Evolutionary conservation across 2,797 vertebrate species (phyloP), one percentile per base, ranked within the genome.

Genomic region (Cephalopachus bancanus): DNA sequence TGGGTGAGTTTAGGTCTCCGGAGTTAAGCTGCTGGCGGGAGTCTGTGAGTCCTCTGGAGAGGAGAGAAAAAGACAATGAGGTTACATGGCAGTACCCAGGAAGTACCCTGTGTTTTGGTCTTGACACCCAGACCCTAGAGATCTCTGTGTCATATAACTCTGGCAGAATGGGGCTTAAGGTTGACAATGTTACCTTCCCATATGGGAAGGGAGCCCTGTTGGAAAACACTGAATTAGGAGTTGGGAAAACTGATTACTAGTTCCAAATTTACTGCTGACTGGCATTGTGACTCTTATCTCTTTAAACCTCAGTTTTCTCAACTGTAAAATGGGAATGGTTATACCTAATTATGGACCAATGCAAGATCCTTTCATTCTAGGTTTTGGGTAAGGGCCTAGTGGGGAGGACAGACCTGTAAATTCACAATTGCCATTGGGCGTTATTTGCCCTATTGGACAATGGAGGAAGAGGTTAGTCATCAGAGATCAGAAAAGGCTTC

Each of bases 311-410:
- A 37, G 60, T 57, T 94, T 94, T 75, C 51, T 83, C 65, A 90
- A 16, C 71, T 81, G 7, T 53, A 37, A 93, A 90, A 87, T 72
- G 26, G 30, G 67, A 51, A 76, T 90, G 62, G 53, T 86, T 93
- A 57, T 71, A 30, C 28, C 20, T 59, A n/a, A 89, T 67, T 83
- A 28, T 10, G 8, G 59, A 57, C 4, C 5, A 44, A n/a, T 11
- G 15, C 6, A 53, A 59, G 37, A 78, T 33, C 28, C 17, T 75
- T 87, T 81, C 65, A 57, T 64, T 83, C 7, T 24, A 80, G 19
- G 19, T 74, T 8, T 64, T 33, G 5, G 20, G 20, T n/a, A 65
- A 78, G 51, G 57, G 30, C 59, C 59, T 44, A 67, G 37, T 69
- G 72, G 24, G 57, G n/a, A 12, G 60, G 69, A 24, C 17, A 83